Percentiles rank a stretch among this genome's conserved stretches.
phyloP scores from a whole-genome alignment of 2,888 invertebrate species.

The Ferrisia virgata region DNA sequence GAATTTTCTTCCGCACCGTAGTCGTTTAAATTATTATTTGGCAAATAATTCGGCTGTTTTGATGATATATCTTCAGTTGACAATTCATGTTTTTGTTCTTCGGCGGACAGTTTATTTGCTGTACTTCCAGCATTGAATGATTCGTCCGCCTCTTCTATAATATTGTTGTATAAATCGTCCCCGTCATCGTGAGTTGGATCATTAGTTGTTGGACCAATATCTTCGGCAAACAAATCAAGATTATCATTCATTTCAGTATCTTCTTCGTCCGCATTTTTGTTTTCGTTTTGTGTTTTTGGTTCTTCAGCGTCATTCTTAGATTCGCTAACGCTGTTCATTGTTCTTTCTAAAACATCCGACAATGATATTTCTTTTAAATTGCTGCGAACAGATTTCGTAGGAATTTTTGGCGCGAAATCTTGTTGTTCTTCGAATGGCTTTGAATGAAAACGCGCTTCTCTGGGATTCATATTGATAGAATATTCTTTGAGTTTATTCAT shows the following conservation, averaged over 20 bases:
- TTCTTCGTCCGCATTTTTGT: not conserved
- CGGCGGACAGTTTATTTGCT: not conserved
- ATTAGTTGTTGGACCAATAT: not conserved
- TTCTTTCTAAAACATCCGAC: slow-evolving; percentile 49
- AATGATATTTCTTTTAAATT: slow-evolving; percentile 43
- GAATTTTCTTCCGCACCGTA: not conserved
- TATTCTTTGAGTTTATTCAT: not conserved
- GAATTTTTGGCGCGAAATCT: not conserved
- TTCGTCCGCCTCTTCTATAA: slow-evolving; percentile 6
- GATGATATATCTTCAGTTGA: not conserved
- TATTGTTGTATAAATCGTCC: slow-evolving; percentile 36
- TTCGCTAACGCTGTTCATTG: slow-evolving; percentile 21
- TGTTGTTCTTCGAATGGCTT: not conserved
- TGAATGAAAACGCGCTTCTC: not conserved
- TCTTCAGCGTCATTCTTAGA: not conserved
- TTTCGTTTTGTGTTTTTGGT: not conserved
- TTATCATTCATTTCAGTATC: not conserved
- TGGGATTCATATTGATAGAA: not conserved
- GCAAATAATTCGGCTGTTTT: not conserved
- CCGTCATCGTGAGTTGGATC: not conserved
- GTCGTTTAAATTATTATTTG: not conserved
- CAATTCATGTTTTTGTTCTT: not conserved
- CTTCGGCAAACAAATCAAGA: slow-evolving; percentile 32
- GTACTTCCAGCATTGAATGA: not conserved
- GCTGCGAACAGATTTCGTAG: slow-evolving; percentile 23